Percentiles rank a stretch among this genome's conserved stretches.
Evolutionary conservation across 2,888 invertebrate genomes (phyloP).

Genomic region (Rhamnusium bicolor): DNA sequence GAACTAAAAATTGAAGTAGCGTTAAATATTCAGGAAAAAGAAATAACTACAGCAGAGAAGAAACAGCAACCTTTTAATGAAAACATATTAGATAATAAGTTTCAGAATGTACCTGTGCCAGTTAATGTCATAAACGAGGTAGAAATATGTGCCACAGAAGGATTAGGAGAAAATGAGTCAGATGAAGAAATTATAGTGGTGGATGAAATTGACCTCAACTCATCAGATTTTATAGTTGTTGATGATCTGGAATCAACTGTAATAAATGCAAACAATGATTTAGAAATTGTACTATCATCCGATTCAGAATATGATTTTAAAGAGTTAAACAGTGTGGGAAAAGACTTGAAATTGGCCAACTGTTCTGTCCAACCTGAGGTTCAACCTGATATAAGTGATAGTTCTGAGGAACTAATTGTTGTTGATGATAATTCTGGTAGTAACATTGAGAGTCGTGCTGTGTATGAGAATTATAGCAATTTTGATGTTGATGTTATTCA

Average conservation of each 20-base stretch:
- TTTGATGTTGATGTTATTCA: slow-evolving; percentile 76
- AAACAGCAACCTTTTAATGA: background rate
- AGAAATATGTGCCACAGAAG: background rate
- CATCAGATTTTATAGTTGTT: slow-evolving; percentile 19
- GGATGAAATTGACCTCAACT: background rate
- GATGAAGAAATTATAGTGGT: slow-evolving; percentile 20
- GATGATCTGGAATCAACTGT: slow-evolving; percentile 33
- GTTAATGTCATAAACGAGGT: background rate
- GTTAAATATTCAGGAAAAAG: background rate
- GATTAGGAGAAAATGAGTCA: slow-evolving; percentile 6
- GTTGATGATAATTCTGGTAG: background rate
- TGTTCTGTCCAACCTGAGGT: slow-evolving; percentile 10
- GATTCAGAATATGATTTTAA: slow-evolving; percentile 46
- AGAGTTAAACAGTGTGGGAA: slow-evolving; percentile 40
- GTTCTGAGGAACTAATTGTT: background rate
- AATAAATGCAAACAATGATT: slow-evolving; percentile 22
- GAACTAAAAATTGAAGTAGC: background rate
- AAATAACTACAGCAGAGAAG: background rate
- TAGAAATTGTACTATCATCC: slow-evolving; percentile 31
- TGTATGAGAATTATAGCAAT: slow-evolving; percentile 24
- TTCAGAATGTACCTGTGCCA: background rate
- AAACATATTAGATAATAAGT: background rate
- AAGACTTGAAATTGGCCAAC: slow-evolving; percentile 52
- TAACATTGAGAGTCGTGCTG: background rate
- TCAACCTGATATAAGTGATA: too few species aligned